Conservation (phyloP, 2,888 invertebrate genomes). For the Agriopis leucophaearia region DNA sequence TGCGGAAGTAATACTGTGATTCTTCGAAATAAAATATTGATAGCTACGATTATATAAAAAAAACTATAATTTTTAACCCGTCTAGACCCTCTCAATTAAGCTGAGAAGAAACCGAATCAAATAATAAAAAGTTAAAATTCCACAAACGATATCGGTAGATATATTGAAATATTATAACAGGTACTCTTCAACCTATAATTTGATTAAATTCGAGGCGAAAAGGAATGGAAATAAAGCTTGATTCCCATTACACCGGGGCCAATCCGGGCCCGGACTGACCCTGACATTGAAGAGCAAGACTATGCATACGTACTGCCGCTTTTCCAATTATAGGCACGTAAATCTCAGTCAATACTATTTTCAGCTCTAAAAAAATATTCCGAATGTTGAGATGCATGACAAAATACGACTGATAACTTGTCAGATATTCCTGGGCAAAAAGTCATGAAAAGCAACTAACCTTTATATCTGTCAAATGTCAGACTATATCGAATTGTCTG, state of each 20-base stretch:
- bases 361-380: too few relatives aligned
- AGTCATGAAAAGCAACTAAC: too few relatives aligned
- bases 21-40: constrained; percentile 38
- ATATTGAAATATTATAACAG: constrained; percentile 84
- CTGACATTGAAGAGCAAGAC: not conserved
- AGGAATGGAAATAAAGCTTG: constrained; percentile 69
- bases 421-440: too few relatives aligned
- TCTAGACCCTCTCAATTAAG: constrained; percentile 81
- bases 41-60: constrained; percentile 15
- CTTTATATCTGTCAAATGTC: too few relatives aligned
- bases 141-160: constrained; percentile 80
- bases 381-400: too few relatives aligned
- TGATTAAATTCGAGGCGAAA: constrained; percentile 82
- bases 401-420: too few relatives aligned
- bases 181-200: constrained; percentile 83
- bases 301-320: not conserved
- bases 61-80: constrained; percentile 61
- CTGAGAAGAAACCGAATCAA: constrained; percentile 74
- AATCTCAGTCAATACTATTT: too few relatives aligned
- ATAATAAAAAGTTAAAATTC: constrained; percentile 83
- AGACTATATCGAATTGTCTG: too few relatives aligned
- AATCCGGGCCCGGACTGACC: not conserved
- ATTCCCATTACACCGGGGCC: not conserved
- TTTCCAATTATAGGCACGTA: not conserved
- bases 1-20: not conserved